Evolutionary conservation across 1,140 invertebrate species (phyloP), one percentile per base, ranked within the genome.

Genomic region (Heliothis virescens): DNA sequence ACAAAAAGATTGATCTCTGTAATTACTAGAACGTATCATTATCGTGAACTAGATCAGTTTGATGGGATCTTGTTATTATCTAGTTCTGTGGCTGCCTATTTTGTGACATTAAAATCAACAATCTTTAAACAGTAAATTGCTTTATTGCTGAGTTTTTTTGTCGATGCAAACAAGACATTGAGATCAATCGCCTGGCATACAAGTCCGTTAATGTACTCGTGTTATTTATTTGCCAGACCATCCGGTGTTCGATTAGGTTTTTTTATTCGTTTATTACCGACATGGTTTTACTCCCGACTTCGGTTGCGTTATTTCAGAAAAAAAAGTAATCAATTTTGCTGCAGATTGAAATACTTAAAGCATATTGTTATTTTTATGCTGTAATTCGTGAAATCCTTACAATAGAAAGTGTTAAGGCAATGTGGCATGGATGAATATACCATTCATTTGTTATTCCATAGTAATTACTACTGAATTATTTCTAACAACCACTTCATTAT

Each of bases 81-180:
- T 55, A 41, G 18, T 76, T 65, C 74, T 55, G 21, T 34, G 52
- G 34, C 29, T 34, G 10, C 74, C 67, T 71, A 76, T 76, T 76
- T 76, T 76, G 60, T 76, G 74, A 76, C 59, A 76, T 76, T 63
- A 76, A 76, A 65, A 76, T 65, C 59, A 76, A 76, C 74, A 76
- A 52, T 18, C 57, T 50, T 71, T 71, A 71, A 71, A 75, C 47
- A 63, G 60, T 76, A 76, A 76, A 76, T 76, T 76, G 74, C 74
- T 76, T 76, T 76, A 76, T 76, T 53, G 74, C 15, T 21, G 60
- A 55, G 50, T 76, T 76, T 53, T 63, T 65, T 76, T 65, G 5
- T 63, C 47, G 73, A 75, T 75, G 47, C 47, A 65, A 76, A 65
- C 60, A 76, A 65, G 59, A 53, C 29, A 18, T 55, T n/a, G 59